A percentile compares a stretch with the other conserved stretches of the same genome.
phyloP scores from a whole-genome alignment of 2,888 invertebrate genomes.

The Dinocampus coccinellae region DNA sequence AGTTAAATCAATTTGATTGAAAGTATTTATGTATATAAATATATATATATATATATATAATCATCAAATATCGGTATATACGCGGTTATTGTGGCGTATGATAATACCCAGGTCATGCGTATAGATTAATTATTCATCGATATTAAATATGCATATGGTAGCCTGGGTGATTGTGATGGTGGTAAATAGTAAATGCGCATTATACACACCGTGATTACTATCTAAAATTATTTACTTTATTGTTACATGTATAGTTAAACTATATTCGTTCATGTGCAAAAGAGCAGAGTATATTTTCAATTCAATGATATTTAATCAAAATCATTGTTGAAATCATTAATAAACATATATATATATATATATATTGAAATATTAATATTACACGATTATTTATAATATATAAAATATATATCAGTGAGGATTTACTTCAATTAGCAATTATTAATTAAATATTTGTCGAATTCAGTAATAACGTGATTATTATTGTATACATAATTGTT shows the following conservation, averaged over 20 bases:
- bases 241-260: not conserved
- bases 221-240: not conserved
- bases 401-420: too few species aligned
- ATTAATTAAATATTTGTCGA: too few species aligned
- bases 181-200: slow-evolving; percentile 22
- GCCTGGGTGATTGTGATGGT: slow-evolving; percentile 34
- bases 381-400: too few species aligned
- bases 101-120: slow-evolving; percentile 40
- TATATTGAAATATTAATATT: too few species aligned
- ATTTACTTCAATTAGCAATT: too few species aligned
- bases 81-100: slow-evolving; percentile 39
- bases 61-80: slow-evolving; percentile 13
- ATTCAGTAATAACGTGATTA: too few species aligned
- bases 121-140: slow-evolving; percentile 45
- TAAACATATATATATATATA: not conserved
- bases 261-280: not conserved
- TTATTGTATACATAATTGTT: too few species aligned
- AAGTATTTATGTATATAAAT: not conserved
- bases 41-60: not conserved
- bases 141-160: slow-evolving; percentile 46
- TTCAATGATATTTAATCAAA: not conserved
- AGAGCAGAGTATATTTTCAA: not conserved
- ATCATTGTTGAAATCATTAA: not conserved
- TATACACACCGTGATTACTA: slow-evolving; percentile 37
- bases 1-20: too few species aligned